These are phyloP conservation scores for Melanocharis versteri DNA, from an alignment of 2,113 vertebrate genomes.

Conservation along the genomic window DNA sequence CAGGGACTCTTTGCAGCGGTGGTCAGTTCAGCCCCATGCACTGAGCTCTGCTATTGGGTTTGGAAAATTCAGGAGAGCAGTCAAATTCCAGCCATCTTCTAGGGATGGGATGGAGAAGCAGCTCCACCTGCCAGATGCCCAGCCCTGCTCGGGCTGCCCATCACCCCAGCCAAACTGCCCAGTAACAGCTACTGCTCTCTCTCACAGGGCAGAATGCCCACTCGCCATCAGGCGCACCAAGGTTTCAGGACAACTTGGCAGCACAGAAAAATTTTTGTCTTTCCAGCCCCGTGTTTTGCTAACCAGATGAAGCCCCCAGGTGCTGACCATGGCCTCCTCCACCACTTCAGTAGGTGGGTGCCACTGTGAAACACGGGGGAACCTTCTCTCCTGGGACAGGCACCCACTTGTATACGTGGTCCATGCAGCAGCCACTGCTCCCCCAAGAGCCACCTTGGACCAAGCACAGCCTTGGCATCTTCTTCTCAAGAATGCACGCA, in stretches of 20 bases:
- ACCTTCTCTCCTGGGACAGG: background rate
- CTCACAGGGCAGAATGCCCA: background rate
- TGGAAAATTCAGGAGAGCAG: background rate
- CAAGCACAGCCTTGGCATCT: background rate
- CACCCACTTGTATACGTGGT: accelerated
- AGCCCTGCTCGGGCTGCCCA: background rate
- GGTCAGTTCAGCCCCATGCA: background rate
- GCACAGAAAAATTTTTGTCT: background rate
- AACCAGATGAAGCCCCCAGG: background rate
- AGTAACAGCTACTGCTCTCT: background rate
- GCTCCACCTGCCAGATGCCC: background rate
- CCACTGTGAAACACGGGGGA: accelerated
- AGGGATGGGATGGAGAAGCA: background rate
- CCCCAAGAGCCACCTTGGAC: background rate
- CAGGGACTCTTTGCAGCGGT: background rate
- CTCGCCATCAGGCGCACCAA: accelerated
- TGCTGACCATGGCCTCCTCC: background rate
- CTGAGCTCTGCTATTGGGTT: background rate
- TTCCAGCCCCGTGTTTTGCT: background rate
- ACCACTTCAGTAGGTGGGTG: accelerated
- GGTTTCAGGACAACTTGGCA: background rate
- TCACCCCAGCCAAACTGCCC: background rate
- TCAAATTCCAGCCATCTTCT: accelerated
- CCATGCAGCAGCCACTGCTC: accelerated
- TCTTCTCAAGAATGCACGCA: background rate